Conservation (phyloP, 1,140 invertebrate species). For the Drosophila takahashii region DNA sequence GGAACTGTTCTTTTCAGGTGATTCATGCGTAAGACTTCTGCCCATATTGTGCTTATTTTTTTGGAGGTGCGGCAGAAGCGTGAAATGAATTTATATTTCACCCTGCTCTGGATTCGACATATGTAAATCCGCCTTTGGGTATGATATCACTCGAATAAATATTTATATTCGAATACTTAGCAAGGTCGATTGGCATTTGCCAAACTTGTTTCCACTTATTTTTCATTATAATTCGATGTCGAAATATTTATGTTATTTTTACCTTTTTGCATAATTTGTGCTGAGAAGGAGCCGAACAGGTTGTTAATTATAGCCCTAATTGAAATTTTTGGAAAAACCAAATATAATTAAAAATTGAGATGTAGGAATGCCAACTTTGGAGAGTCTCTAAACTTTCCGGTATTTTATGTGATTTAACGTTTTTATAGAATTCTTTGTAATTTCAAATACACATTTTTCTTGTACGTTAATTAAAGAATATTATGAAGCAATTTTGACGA, state of each 20-base stretch:
- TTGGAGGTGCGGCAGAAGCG: conserved; percentile 36
- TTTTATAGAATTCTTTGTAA: neutral
- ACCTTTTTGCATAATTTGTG: conserved; percentile 28
- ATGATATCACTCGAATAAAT: conserved; percentile 63
- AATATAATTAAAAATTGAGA: neutral
- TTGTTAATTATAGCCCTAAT: conserved; percentile 16
- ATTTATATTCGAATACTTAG: conserved; percentile 51
- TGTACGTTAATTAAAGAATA: too few species aligned
- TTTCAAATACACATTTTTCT: too few species aligned
- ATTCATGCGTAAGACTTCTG: conserved; percentile 19
- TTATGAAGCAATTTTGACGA: too few species aligned
- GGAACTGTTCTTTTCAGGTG: conserved; percentile 27
- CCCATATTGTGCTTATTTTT: conserved; percentile 10
- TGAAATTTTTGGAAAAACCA: neutral
- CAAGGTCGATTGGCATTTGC: conserved; percentile 62
- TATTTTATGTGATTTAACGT: too few species aligned
- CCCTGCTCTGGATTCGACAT: conserved; percentile 11
- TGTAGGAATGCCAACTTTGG: neutral
- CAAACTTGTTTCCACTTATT: conserved; percentile 54
- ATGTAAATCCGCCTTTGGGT: conserved; percentile 35
- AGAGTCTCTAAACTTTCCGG: neutral
- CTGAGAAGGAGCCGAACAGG: neutral
- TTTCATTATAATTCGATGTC: conserved; percentile 38
- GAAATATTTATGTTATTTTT: conserved; percentile 33
- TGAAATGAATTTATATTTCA: conserved; percentile 17